Evolutionary conservation across 1,140 invertebrate genomes (phyloP).

Genomic region (Lasaia peninsularis): DNA sequence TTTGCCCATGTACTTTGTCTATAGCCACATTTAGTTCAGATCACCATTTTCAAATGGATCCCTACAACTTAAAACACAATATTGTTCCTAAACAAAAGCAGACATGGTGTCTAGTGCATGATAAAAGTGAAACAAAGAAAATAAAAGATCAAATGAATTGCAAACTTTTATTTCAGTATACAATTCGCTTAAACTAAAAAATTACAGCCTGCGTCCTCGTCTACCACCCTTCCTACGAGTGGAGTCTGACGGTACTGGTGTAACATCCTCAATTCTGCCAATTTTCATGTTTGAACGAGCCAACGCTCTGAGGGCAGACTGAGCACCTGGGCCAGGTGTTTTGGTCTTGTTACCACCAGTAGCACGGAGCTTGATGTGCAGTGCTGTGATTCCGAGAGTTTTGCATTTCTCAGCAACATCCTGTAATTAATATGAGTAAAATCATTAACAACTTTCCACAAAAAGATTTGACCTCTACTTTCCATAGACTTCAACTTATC

Average conservation of each 20-base stretch:
- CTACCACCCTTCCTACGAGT: slow-evolving; percentile 99
- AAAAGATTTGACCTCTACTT: no score
- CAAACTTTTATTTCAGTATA: slow-evolving; percentile 59
- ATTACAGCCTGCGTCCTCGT: slow-evolving; percentile 98
- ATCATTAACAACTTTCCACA: no score
- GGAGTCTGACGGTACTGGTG: slow-evolving; percentile 98
- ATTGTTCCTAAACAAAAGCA: no score
- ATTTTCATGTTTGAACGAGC: slow-evolving; percentile 99
- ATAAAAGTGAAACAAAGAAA: slow-evolving; percentile 35
- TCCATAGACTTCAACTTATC: no score
- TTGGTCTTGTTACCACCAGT: slow-evolving; percentile 99
- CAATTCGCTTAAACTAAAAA: slow-evolving; percentile 63
- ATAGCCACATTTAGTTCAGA: no score
- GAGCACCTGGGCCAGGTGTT: slow-evolving; percentile 98
- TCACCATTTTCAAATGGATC: no score
- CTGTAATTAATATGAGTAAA: slow-evolving; percentile 70
- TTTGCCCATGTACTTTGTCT: no score
- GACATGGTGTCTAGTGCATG: no score
- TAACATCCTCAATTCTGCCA: slow-evolving; percentile 99
- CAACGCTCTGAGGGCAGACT: slow-evolving; percentile 97
- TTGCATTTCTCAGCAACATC: slow-evolving; percentile 99
- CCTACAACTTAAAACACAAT: no score
- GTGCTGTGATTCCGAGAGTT: slow-evolving; percentile 95
- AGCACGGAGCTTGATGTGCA: slow-evolving; percentile 98
- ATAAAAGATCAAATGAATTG: slow-evolving; percentile 32